A percentile compares a stretch with the other conserved stretches of the same genome.
phyloP scores from a whole-genome alignment of 2,797 vertebrate genomes.

The Pangasius larnaudii region DNA sequence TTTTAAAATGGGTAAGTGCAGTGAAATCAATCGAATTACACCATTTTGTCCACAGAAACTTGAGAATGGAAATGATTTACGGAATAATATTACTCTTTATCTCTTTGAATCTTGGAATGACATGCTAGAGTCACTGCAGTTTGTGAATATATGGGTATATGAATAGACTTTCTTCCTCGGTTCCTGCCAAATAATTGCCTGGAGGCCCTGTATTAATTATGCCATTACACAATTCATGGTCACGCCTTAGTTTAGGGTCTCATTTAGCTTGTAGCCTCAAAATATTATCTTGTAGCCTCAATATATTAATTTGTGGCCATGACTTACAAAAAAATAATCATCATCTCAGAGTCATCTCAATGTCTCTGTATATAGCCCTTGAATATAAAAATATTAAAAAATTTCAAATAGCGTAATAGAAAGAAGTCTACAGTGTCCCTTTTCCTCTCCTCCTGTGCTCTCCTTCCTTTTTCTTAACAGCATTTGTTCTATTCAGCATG shows the following conservation, averaged over 20 bases:
- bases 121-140: background rate
- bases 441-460: background rate
- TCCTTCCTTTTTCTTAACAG: background rate
- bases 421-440: background rate
- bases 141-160: background rate
- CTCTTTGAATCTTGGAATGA: background rate
- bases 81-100: background rate
- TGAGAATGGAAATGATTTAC: background rate
- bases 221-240: background rate
- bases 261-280: background rate
- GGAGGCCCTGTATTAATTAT: background rate
- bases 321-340: background rate
- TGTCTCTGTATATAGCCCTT: background rate
- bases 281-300: background rate
- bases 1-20: background rate
- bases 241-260: background rate
- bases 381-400: background rate
- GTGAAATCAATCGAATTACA: background rate
- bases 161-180: too few species aligned
- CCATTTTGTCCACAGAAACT: background rate
- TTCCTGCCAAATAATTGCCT: background rate
- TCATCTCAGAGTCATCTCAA: background rate
- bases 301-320: background rate
- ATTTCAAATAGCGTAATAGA: background rate
- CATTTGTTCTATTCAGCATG: constrained; percentile 3